phyloP scores from a whole-genome alignment of 2,888 invertebrate genomes.

The Mantis religiosa region DNA sequence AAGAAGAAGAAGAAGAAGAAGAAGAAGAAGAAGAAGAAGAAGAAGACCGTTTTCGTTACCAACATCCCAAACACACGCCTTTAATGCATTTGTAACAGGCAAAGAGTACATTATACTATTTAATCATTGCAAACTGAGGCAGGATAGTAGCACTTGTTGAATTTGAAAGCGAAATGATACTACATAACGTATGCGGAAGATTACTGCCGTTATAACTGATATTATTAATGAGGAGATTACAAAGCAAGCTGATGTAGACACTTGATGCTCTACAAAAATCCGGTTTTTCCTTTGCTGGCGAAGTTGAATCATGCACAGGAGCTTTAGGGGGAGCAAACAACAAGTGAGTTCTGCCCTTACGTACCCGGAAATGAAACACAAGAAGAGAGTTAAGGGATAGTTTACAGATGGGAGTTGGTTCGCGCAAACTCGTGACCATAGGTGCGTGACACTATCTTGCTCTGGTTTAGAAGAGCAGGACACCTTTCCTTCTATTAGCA shows the following conservation, averaged over 20 bases:
- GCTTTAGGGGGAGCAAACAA: not conserved
- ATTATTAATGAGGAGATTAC: not conserved
- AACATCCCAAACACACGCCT: too few species aligned
- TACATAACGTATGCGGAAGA: not conserved
- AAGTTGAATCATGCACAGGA: not conserved
- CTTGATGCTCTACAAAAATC: not conserved
- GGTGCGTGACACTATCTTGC: not conserved
- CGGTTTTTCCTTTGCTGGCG: not conserved
- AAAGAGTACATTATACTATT: too few species aligned
- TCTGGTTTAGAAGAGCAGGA: not conserved
- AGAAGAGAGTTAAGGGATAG: not conserved
- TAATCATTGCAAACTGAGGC: not conserved
- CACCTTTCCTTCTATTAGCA: not conserved
- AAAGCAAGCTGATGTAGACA: not conserved
- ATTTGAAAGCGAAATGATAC: not conserved
- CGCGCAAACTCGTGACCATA: not conserved
- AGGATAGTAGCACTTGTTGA: not conserved
- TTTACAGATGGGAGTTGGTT: not conserved
- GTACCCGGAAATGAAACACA: not conserved
- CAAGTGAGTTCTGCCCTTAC: not conserved
- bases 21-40: too few species aligned
- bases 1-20: too few species aligned
- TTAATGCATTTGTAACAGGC: too few species aligned
- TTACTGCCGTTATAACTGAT: not conserved
- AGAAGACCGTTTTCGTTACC: too few species aligned